A percentile compares a stretch with the other conserved stretches of the same genome.
Evolutionary conservation across 2,888 invertebrate genomes (phyloP).

Genomic region (Lacanobia oleracea): DNA sequence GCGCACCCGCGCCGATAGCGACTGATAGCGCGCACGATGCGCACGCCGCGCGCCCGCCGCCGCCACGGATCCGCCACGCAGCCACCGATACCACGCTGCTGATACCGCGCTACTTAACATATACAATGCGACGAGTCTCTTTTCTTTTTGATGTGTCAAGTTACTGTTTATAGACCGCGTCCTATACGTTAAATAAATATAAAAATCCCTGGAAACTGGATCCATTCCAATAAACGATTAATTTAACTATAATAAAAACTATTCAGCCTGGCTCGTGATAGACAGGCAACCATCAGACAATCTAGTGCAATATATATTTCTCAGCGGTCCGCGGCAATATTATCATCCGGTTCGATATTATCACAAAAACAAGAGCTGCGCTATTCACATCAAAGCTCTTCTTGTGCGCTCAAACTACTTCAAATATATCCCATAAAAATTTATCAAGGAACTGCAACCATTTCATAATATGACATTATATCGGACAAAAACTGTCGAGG

Average conservation of each 20-base stretch:
- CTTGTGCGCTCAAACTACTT: constrained; percentile 35
- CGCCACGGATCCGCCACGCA: constrained; percentile 22
- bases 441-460: constrained; percentile 54
- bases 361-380: constrained; percentile 34
- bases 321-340: constrained; percentile 6
- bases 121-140: constrained; percentile 7
- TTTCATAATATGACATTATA: constrained; percentile 57
- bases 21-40: constrained; percentile 54
- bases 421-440: constrained; percentile 47
- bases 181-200: constrained; percentile 5
- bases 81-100: not conserved
- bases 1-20: constrained; percentile 47
- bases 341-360: constrained; percentile 40
- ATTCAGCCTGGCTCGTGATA: not conserved
- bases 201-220: not conserved
- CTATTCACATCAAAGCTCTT: constrained; percentile 32
- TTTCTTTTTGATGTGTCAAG: constrained; percentile 14
- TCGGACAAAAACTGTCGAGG: constrained; percentile 40
- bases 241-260: constrained; percentile 1
- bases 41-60: not conserved
- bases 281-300: constrained; percentile 7
- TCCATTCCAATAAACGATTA: constrained; percentile 5
- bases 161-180: constrained; percentile 3
- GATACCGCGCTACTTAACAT: constrained; percentile 17
- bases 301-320: constrained; percentile 22